Percentiles rank a stretch among this genome's conserved stretches.
These are phyloP conservation scores for Drosophila infuscata DNA, from an alignment of 2,888 invertebrate species.

Conservation along the genomic window DNA sequence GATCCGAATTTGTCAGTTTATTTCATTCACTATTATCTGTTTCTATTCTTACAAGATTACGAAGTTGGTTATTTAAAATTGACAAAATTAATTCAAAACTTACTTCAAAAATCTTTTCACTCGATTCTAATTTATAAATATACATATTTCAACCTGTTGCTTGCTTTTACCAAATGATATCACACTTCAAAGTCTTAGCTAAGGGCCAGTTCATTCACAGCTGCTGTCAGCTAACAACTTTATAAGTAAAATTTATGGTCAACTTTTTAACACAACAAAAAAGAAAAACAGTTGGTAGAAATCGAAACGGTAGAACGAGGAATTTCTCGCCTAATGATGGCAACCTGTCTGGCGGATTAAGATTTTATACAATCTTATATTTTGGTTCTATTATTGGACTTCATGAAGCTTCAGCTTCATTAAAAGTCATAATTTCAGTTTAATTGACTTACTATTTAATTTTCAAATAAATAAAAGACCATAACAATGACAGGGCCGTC, in stretches of 20 bases:
- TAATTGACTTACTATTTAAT: conserved; percentile 75
- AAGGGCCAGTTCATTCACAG: conserved; percentile 66
- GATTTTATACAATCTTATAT: conserved; percentile 66
- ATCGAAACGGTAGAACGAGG: conserved; percentile 51
- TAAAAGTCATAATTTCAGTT: conserved; percentile 64
- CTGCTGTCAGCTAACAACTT: conserved; percentile 71
- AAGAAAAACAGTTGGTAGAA: conserved; percentile 31
- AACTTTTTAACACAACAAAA: conserved; percentile 40
- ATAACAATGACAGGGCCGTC: conserved; percentile 37
- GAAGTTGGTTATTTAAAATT: not conserved
- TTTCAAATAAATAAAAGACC: conserved; percentile 64
- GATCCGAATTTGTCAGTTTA: not conserved
- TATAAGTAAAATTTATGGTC: conserved; percentile 74
- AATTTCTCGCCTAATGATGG: conserved; percentile 40
- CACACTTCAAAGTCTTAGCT: conserved; percentile 28
- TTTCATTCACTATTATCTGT: not conserved
- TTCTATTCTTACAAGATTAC: not conserved
- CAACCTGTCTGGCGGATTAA: conserved; percentile 72
- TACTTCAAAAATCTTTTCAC: not conserved
- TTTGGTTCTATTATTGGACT: conserved; percentile 38
- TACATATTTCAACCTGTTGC: conserved; percentile 27
- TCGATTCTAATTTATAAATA: conserved; percentile 13
- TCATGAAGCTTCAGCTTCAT: conserved; percentile 24
- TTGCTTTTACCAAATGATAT: conserved; percentile 33
- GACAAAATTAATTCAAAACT: conserved; percentile 1